phyloP scores from a whole-genome alignment of 2,113 vertebrate genomes.

The Sylvilagus bachmani region DNA sequence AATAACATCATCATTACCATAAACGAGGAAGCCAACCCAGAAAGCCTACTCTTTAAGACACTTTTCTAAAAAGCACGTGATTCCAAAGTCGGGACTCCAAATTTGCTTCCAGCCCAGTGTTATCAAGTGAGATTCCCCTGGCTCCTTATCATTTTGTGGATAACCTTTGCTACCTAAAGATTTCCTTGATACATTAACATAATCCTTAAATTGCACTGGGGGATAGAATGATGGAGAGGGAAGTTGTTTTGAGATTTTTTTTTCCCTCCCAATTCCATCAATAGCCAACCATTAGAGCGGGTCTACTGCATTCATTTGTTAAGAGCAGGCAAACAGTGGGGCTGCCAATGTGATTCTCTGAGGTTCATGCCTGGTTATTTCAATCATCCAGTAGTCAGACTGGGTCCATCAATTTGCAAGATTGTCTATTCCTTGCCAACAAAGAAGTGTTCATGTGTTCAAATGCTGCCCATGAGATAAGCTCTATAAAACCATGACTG shows the following conservation, averaged over 20 bases:
- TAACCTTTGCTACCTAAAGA: constrained; percentile 29
- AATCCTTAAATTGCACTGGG: neutral
- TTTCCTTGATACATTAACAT: constrained; percentile 13
- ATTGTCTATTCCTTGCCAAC: neutral
- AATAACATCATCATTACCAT: neutral
- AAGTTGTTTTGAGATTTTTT: neutral
- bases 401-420: neutral
- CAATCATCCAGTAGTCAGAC: neutral
- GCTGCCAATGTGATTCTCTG: neutral
- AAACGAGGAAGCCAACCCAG: neutral
- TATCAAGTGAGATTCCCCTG: neutral
- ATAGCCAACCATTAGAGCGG: neutral
- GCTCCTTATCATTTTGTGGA: neutral
- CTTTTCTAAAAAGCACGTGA: neutral
- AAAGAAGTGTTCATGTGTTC: neutral
- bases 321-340: neutral
- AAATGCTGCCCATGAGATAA: neutral
- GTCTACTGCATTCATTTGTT: constrained; percentile 34
- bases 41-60: neutral
- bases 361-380: neutral
- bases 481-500: neutral
- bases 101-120: neutral
- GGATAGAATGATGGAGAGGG: neutral
- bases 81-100: neutral
- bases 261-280: neutral